These are phyloP conservation scores for Opisthocomus hoazin DNA, from an alignment of 2,113 vertebrate genomes.

Conservation along the genomic window DNA sequence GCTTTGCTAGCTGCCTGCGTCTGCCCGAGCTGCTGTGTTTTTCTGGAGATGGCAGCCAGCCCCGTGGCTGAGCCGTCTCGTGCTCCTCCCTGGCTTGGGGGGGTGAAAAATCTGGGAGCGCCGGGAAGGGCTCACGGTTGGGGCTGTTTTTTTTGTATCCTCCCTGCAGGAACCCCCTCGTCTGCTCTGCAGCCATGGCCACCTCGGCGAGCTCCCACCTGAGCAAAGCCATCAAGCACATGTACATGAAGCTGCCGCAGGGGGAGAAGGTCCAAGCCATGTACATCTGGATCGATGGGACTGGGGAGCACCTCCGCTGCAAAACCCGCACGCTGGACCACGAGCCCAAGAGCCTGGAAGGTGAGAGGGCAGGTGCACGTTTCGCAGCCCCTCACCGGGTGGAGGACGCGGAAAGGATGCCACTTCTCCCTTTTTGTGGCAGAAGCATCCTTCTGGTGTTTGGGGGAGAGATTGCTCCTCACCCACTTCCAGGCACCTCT, in stretches of 20 bases:
- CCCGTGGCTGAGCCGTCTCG: fast-evolving
- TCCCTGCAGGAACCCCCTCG: slow-evolving; percentile 31
- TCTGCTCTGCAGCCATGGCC: slow-evolving; percentile 78
- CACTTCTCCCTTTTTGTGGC: fast-evolving
- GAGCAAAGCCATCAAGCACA: slow-evolving; percentile 88
- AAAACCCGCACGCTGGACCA: slow-evolving; percentile 90
- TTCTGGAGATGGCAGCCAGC: not conserved
- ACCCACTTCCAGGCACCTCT: not conserved
- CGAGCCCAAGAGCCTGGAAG: slow-evolving; percentile 91
- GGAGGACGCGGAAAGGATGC: not conserved
- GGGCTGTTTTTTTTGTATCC: not conserved
- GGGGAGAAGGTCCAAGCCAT: slow-evolving; percentile 88
- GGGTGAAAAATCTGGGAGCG: not conserved
- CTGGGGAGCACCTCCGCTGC: slow-evolving; percentile 88
- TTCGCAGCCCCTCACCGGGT: fast-evolving
- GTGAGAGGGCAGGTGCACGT: slow-evolving; percentile 62
- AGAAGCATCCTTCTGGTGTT: not conserved
- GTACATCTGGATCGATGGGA: slow-evolving; percentile 96
- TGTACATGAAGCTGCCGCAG: slow-evolving; percentile 89
- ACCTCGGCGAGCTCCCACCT: slow-evolving; percentile 86
- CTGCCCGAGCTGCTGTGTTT: not conserved
- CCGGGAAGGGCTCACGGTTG: not conserved
- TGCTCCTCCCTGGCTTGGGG: not conserved
- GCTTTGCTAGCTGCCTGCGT: not conserved
- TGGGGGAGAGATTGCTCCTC: not conserved